A percentile compares a stretch with the other conserved stretches of the same genome.
These are phyloP conservation scores for Atractosteus spatula DNA, from an alignment of 2,113 vertebrate species.

Conservation along the genomic window DNA sequence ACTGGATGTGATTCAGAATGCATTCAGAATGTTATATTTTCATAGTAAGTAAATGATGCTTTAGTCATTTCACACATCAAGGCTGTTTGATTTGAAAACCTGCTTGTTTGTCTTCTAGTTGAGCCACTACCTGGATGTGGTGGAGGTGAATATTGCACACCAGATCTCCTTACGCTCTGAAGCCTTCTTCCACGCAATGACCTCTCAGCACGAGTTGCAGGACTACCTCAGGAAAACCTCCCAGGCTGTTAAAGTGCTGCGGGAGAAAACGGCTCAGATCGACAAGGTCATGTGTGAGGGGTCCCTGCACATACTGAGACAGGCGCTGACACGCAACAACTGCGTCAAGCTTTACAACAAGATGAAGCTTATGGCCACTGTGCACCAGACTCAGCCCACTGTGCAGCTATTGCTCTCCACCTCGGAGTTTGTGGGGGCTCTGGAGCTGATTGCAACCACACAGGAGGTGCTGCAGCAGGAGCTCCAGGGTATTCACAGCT, in stretches of 20 bases:
- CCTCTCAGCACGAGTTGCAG: constrained; percentile 96
- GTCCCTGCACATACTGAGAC: constrained; percentile 80
- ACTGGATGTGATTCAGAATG: no score
- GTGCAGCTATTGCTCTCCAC: constrained; percentile 94
- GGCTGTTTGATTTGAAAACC: no score
- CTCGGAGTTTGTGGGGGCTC: constrained; percentile 91
- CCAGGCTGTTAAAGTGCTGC: constrained; percentile 82
- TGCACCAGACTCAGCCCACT: constrained; percentile 98
- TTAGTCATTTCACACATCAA: no score
- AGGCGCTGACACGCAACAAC: constrained; percentile 84
- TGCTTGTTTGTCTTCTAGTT: constrained; percentile 58
- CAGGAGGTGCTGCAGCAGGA: constrained; percentile 97
- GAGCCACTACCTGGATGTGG: constrained; percentile 97
- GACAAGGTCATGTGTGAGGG: constrained; percentile 90
- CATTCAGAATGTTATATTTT: no score
- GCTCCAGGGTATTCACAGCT: constrained; percentile 94
- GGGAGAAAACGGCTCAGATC: constrained; percentile 83
- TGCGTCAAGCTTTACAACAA: constrained; percentile 88
- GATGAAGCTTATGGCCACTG: constrained; percentile 95
- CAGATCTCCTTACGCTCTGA: constrained; percentile 98
- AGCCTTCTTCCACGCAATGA: constrained; percentile 98
- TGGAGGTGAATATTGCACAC: constrained; percentile 97
- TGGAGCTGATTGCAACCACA: constrained; percentile 96
- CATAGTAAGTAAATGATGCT: no score
- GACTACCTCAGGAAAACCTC: constrained; percentile 93